Evolutionary conservation across 1,140 invertebrate genomes (phyloP).

Genomic region (Acromyrmex heyeri): DNA sequence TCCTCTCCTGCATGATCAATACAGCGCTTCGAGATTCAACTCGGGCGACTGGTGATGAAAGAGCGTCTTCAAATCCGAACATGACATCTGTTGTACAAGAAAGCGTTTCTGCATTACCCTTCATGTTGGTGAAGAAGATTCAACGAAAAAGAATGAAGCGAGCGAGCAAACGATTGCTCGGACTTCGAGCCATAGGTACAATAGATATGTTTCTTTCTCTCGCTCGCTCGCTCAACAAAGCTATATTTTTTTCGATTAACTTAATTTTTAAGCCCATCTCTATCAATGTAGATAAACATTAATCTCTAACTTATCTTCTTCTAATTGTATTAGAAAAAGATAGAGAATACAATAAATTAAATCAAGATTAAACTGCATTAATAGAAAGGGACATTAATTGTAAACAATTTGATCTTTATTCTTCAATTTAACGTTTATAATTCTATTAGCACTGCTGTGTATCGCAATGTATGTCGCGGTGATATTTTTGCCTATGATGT

Average conservation of each 20-base stretch:
- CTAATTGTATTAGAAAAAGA: too few relatives aligned
- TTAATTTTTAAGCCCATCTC: too few relatives aligned
- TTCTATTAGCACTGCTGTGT: slow-evolving; percentile 77
- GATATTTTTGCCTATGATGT: slow-evolving; percentile 78
- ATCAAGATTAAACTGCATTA: too few relatives aligned
- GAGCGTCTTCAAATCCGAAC: slow-evolving; percentile 53
- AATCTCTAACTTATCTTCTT: too few relatives aligned
- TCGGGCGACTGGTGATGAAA: slow-evolving; percentile 42
- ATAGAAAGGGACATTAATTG: too few relatives aligned
- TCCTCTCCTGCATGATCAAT: slow-evolving; percentile 81
- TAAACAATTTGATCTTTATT: background rate
- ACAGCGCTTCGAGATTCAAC: slow-evolving; percentile 64
- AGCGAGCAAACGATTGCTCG: slow-evolving; percentile 66
- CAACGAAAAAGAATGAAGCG: slow-evolving; percentile 55
- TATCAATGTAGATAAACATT: too few relatives aligned
- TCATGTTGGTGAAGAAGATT: slow-evolving; percentile 47
- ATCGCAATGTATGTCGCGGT: slow-evolving; percentile 77
- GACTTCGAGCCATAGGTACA: slow-evolving; percentile 75
- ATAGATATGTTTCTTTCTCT: too few relatives aligned
- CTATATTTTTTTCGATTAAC: too few relatives aligned
- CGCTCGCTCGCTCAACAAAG: too few relatives aligned
- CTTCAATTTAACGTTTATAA: background rate
- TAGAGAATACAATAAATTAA: too few relatives aligned
- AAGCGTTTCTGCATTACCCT: slow-evolving; percentile 50
- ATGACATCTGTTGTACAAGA: background rate